These are phyloP conservation scores for Panurus biarmicus DNA, from an alignment of 2,113 vertebrate species.

Conservation along the genomic window DNA sequence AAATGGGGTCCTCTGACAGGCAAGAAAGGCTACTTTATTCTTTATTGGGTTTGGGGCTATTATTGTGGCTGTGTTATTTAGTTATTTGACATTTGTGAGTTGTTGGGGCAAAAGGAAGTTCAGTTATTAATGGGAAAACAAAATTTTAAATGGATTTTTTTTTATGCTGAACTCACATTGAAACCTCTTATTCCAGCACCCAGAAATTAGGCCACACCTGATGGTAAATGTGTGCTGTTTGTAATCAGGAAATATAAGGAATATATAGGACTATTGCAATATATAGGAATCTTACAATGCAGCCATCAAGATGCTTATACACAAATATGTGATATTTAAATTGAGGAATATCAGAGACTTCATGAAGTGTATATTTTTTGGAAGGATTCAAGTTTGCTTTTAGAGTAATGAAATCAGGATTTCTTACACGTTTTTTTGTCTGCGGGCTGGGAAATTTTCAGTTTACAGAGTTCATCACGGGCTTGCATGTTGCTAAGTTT, in stretches of 20 bases:
- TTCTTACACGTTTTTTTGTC: background rate
- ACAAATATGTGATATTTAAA: background rate
- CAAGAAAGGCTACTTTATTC: slow-evolving; percentile 10
- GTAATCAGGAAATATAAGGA: slow-evolving; percentile 31
- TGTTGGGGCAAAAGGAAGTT: background rate
- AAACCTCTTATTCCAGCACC: background rate
- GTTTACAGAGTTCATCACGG: background rate
- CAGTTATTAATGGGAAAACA: background rate
- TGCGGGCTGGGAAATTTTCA: background rate
- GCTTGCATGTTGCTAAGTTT: background rate
- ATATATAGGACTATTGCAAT: background rate
- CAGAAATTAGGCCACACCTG: background rate
- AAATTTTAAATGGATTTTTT: background rate
- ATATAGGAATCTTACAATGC: background rate
- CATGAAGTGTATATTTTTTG: rapidly evolving
- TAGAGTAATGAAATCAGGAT: background rate
- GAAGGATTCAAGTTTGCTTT: background rate
- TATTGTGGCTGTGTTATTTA: slow-evolving; percentile 25
- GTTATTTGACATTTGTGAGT: slow-evolving; percentile 13
- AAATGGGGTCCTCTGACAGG: slow-evolving; percentile 48
- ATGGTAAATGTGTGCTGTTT: slow-evolving; percentile 15
- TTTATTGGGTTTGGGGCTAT: slow-evolving; percentile 24
- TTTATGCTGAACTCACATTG: background rate
- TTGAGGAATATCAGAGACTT: background rate
- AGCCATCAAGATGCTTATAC: background rate